Evolutionary conservation across 2,113 vertebrate genomes (phyloP).

Genomic region (Eurystomus gularis): DNA sequence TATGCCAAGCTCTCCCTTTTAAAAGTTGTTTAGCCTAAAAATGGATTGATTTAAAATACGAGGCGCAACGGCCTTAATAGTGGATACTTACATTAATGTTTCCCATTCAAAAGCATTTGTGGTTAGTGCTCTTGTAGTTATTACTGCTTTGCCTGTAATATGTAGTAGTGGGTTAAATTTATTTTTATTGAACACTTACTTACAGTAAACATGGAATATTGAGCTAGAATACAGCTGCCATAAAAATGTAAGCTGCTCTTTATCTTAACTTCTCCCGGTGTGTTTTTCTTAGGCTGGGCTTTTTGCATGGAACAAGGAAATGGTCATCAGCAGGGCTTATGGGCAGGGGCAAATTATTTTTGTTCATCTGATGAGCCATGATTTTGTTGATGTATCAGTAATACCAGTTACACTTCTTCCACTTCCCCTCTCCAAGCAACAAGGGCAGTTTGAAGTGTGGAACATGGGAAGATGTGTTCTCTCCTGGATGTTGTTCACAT

Average conservation of each 20-base stretch:
- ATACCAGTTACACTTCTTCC: neutral
- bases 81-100: neutral
- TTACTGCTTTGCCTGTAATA: neutral
- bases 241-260: neutral
- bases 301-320: neutral
- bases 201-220: neutral
- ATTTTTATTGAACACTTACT: slow-evolving; percentile 24
- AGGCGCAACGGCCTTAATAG: neutral
- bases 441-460: neutral
- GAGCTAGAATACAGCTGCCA: neutral
- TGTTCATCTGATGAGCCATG: neutral
- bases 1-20: neutral
- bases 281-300: neutral
- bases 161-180: slow-evolving; percentile 23
- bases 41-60: neutral
- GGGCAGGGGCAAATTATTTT: neutral
- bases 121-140: neutral
- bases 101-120: neutral
- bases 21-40: neutral
- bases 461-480: accelerated
- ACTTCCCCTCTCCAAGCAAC: neutral
- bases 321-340: neutral
- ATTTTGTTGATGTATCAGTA: neutral
- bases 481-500: accelerated
- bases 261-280: neutral